A percentile compares a stretch with the other conserved stretches of the same genome.
Evolutionary conservation across 2,797 vertebrate species (phyloP).

Genomic region (Gadopsis marmoratus): DNA sequence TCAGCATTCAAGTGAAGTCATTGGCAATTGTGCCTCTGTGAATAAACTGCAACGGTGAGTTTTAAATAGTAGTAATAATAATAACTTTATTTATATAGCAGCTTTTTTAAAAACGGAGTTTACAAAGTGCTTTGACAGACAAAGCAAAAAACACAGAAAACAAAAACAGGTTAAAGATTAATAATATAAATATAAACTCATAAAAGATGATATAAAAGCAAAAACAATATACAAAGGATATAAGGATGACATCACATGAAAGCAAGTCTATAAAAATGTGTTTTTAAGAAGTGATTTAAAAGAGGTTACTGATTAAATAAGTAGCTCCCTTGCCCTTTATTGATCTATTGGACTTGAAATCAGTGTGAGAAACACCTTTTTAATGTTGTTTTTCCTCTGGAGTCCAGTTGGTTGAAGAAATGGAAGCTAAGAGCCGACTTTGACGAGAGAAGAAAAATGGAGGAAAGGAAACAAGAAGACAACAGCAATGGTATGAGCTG

Average conservation of each 20-base stretch:
- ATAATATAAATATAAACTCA: too few relatives aligned
- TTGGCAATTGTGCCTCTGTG: slow-evolving; percentile 89
- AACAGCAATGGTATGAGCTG: slow-evolving; percentile 64
- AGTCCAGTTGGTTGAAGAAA: slow-evolving; percentile 92
- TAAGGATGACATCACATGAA: too few relatives aligned
- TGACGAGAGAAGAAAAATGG: slow-evolving; percentile 86
- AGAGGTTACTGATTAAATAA: too few relatives aligned
- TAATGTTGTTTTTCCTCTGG: slow-evolving; percentile 4
- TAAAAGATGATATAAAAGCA: too few relatives aligned
- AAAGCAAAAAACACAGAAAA: too few relatives aligned
- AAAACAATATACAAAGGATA: too few relatives aligned
- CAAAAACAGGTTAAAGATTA: too few relatives aligned
- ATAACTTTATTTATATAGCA: too few relatives aligned
- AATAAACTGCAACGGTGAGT: slow-evolving; percentile 89
- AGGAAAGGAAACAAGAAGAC: slow-evolving; percentile 79
- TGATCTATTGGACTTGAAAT: neutral
- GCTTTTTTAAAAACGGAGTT: too few relatives aligned
- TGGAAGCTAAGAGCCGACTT: slow-evolving; percentile 91
- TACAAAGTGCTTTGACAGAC: too few relatives aligned
- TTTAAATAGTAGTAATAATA: neutral
- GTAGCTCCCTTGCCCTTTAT: neutral
- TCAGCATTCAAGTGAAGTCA: slow-evolving; percentile 87
- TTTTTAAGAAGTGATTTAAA: too few relatives aligned
- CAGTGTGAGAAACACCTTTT: neutral
- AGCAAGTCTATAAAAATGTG: too few relatives aligned